Evolutionary conservation across 2,888 invertebrate genomes (phyloP).

Genomic region (Lepidonotus clava): DNA sequence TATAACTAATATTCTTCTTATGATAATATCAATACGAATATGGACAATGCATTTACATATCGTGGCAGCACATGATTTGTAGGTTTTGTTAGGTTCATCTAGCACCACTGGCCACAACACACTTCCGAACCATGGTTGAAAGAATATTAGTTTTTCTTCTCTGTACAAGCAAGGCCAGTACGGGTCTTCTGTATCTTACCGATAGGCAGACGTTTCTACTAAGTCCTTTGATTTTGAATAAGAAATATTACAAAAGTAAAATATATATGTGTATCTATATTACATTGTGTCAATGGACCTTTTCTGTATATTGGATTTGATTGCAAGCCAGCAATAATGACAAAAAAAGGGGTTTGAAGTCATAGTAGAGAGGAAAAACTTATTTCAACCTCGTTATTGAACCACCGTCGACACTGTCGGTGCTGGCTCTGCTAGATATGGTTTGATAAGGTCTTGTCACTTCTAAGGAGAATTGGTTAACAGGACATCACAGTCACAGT

Average conservation of each 20-base stretch:
- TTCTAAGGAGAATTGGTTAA: background rate
- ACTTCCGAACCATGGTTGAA: background rate
- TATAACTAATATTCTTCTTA: background rate
- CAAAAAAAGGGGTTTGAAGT: too few species aligned
- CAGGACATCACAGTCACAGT: slow-evolving; percentile 44
- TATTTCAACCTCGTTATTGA: too few species aligned
- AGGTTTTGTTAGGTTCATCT: background rate
- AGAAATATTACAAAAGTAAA: background rate
- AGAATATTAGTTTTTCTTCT: slow-evolving; percentile 16
- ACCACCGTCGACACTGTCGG: too few species aligned
- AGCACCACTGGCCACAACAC: slow-evolving; percentile 43
- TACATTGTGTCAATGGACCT: too few species aligned
- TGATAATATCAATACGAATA: slow-evolving; percentile 21
- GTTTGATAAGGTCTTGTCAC: background rate
- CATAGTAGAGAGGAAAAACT: too few species aligned
- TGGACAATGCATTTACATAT: slow-evolving; percentile 37
- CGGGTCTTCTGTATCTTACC: background rate
- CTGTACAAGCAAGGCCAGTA: slow-evolving; percentile 28
- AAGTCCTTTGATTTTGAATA: background rate
- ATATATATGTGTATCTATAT: background rate
- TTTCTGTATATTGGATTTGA: too few species aligned
- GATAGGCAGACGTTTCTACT: too few species aligned
- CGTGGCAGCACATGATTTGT: slow-evolving; percentile 13
- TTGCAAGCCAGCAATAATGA: too few species aligned
- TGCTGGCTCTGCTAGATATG: background rate